Evolutionary conservation across 2,113 vertebrate genomes (phyloP).

Genomic region (Mus pahari): DNA sequence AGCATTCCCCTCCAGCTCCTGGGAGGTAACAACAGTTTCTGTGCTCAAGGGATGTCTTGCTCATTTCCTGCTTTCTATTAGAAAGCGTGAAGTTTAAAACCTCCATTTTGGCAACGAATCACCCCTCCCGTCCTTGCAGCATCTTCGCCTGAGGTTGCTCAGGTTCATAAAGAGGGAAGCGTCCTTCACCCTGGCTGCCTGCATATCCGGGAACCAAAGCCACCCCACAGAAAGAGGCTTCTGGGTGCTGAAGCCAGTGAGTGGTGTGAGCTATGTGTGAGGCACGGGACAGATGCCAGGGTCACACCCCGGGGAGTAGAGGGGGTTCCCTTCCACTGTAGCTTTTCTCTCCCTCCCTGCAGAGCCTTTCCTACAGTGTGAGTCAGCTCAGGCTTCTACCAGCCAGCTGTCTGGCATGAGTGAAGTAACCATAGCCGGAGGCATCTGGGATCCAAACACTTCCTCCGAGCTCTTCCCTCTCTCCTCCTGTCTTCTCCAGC

Average conservation of each 20-base stretch:
- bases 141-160: neutral
- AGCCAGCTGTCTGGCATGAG: neutral
- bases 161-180: neutral
- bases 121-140: neutral
- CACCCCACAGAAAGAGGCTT: neutral
- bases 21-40: neutral
- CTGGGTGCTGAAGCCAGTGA: neutral
- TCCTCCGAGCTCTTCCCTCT: neutral
- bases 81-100: neutral
- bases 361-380: neutral
- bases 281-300: neutral
- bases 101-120: neutral
- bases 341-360: neutral
- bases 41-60: accelerated
- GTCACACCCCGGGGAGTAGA: neutral
- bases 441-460: neutral
- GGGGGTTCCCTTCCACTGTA: neutral
- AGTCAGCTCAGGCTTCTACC: neutral
- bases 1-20: accelerated
- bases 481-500: too few species aligned
- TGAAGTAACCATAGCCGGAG: neutral
- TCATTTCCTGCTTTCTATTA: neutral
- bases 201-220: neutral
- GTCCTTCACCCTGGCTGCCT: neutral
- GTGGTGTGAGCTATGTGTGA: neutral